These are phyloP conservation scores for Columba janthina DNA, from an alignment of 2,113 vertebrate genomes.

Conservation along the genomic window DNA sequence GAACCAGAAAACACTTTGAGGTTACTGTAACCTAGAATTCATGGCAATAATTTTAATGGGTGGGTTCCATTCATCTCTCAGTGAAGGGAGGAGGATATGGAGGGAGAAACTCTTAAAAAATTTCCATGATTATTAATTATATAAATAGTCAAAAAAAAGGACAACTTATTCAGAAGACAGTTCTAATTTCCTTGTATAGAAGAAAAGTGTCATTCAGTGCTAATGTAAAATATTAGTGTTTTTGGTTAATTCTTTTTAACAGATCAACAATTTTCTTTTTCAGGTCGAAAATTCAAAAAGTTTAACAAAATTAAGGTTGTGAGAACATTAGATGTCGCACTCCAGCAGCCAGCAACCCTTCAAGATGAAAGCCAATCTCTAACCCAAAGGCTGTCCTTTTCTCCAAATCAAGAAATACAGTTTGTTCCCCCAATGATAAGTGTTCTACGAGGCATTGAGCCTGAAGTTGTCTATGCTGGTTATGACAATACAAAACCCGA, in stretches of 20 bases:
- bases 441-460: conserved; percentile 93
- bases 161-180: background rate
- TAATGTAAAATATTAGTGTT: background rate
- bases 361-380: conserved; percentile 79
- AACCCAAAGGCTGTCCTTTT: conserved; percentile 79
- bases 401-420: conserved; percentile 84
- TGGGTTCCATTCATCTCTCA: background rate
- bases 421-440: conserved; percentile 84
- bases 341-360: conserved; percentile 79
- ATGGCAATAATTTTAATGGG: conserved; percentile 24
- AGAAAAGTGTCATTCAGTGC: background rate
- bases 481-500: conserved; percentile 86
- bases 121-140: conserved; percentile 29
- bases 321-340: conserved; percentile 81
- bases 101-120: conserved; percentile 16
- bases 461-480: conserved; percentile 88
- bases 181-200: background rate
- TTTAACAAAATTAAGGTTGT: conserved; percentile 88
- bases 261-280: background rate
- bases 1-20: conserved; percentile 48
- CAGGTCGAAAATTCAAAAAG: conserved; percentile 96
- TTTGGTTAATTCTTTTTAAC: background rate
- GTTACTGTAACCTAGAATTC: conserved; percentile 63
- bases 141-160: background rate
- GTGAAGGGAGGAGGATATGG: background rate